Evolutionary conservation across 2,888 invertebrate species (phyloP).

Genomic region (Scaptomyza reducta): DNA sequence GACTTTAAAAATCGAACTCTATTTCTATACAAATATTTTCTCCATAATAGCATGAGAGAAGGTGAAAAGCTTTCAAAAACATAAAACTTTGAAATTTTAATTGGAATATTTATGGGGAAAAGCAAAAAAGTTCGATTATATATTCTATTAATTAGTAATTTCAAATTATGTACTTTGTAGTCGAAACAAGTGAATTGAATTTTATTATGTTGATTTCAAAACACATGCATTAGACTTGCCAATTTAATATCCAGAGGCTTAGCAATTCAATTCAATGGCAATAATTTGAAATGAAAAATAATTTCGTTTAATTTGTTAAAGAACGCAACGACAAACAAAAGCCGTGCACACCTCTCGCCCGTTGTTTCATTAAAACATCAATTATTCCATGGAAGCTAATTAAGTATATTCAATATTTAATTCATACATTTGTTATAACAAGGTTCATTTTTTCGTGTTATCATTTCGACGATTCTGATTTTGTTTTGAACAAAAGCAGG

Average conservation of each 20-base stretch:
- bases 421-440: not conserved
- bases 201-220: not conserved
- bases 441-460: not conserved
- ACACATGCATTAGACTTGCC: not conserved
- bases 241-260: not conserved
- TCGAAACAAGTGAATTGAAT: not conserved
- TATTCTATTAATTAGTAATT: too few relatives aligned
- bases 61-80: too few relatives aligned
- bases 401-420: not conserved
- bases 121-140: too few relatives aligned
- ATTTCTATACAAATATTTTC: too few relatives aligned
- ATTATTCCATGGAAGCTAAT: not conserved
- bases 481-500: not conserved
- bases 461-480: not conserved
- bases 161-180: not conserved
- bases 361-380: not conserved
- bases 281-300: not conserved
- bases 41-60: too few relatives aligned
- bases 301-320: slow-evolving; percentile 1
- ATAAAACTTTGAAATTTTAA: too few relatives aligned
- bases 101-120: too few relatives aligned
- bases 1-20: too few relatives aligned
- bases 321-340: not conserved
- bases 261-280: not conserved
- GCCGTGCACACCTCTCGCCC: too few relatives aligned